Percentiles rank a stretch among this genome's conserved stretches.
phyloP scores from a whole-genome alignment of 1,140 invertebrate genomes.

The Brachionus rotundiformis region DNA sequence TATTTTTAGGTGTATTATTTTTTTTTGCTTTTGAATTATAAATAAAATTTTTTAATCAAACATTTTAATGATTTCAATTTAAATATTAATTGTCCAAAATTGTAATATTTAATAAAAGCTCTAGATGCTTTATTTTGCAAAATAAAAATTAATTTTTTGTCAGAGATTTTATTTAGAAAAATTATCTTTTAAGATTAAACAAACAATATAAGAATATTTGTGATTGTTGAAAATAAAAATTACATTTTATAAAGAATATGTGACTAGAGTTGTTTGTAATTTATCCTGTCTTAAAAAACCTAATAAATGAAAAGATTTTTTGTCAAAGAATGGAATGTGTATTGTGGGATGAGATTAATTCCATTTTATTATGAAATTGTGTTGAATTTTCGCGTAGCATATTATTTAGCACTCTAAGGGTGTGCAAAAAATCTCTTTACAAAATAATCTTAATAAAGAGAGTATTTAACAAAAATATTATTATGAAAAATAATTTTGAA shows the following conservation, averaged over 20 bases:
- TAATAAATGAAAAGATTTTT: no score
- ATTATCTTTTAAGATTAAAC: no score
- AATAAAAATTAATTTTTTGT: no score
- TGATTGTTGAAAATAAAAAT: no score
- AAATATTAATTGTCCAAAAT: no score
- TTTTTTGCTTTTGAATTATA: not conserved
- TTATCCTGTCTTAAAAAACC: no score
- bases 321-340: not conserved
- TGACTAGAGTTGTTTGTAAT: no score
- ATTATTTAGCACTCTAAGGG: not conserved
- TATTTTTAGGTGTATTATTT: not conserved
- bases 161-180: no score
- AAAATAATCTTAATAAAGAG: not conserved
- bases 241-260: no score
- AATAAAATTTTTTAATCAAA: not conserved
- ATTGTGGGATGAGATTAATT: not conserved
- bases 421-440: not conserved
- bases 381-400: not conserved
- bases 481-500: conserved; percentile 4
- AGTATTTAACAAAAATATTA: not conserved
- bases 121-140: not conserved
- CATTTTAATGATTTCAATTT: not conserved
- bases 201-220: no score
- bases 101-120: no score
- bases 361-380: not conserved